Conservation (phyloP, 2,888 invertebrate genomes). For the Agriotes lineatus region DNA sequence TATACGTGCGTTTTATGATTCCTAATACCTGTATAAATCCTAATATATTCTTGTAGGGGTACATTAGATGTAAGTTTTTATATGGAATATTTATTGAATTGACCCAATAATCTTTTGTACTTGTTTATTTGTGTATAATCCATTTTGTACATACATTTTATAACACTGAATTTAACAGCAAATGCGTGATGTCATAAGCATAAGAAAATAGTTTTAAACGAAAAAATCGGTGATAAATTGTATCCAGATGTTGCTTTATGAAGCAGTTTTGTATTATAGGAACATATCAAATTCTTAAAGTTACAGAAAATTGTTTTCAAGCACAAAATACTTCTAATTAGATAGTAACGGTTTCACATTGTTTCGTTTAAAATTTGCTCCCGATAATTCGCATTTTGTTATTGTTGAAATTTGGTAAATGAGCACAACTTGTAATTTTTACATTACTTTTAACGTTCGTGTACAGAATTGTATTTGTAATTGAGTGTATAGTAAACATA, state of each 20-base stretch:
- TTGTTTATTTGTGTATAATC: slow-evolving; percentile 47
- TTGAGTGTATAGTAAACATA: slow-evolving; percentile 63
- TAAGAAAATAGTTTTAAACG: slow-evolving; percentile 37
- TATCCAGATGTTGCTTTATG: slow-evolving; percentile 49
- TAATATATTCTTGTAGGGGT: slow-evolving; percentile 63
- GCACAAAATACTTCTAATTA: slow-evolving; percentile 26
- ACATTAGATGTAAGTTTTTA: slow-evolving; percentile 59
- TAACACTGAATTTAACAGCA: slow-evolving; percentile 37
- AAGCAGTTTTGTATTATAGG: slow-evolving; percentile 44
- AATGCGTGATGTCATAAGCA: slow-evolving; percentile 47
- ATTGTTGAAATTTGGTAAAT: slow-evolving; percentile 34
- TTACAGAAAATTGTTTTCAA: slow-evolving; percentile 11
- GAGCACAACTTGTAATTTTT: slow-evolving; percentile 51
- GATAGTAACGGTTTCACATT: background rate
- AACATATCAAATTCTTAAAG: slow-evolving; percentile 47
- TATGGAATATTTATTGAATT: slow-evolving; percentile 51
- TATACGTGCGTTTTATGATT: slow-evolving; percentile 41
- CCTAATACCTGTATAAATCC: slow-evolving; percentile 56
- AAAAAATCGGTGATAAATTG: slow-evolving; percentile 44
- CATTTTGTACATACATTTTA: slow-evolving; percentile 42
- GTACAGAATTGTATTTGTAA: slow-evolving; percentile 61
- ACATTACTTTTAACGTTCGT: slow-evolving; percentile 49
- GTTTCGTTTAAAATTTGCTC: slow-evolving; percentile 20
- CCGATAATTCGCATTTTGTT: slow-evolving; percentile 26
- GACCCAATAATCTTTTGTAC: slow-evolving; percentile 47